Percentiles rank a stretch among this genome's conserved stretches.
These are phyloP conservation scores for Helleia helle DNA, from an alignment of 2,888 invertebrate genomes.

Conservation along the genomic window DNA sequence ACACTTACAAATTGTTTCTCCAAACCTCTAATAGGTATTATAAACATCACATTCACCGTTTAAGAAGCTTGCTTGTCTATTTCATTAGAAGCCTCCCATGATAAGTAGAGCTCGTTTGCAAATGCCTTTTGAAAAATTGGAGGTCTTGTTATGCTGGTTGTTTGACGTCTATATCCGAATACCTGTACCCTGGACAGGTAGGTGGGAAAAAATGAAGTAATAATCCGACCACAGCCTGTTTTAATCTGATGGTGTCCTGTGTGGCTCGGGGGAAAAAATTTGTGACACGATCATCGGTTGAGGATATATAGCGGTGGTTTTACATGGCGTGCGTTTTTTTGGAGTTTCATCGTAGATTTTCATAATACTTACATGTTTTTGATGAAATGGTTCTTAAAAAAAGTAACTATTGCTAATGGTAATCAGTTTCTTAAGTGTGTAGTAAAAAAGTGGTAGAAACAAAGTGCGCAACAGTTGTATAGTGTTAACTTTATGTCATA, in stretches of 20 bases:
- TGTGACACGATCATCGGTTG: slow-evolving; percentile 71
- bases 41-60: slow-evolving; percentile 69
- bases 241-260: slow-evolving; percentile 73
- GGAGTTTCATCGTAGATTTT: no score
- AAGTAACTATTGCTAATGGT: no score
- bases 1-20: slow-evolving; percentile 60
- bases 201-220: slow-evolving; percentile 66
- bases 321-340: slow-evolving; percentile 33
- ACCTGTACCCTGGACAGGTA: slow-evolving; percentile 58
- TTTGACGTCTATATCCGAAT: slow-evolving; percentile 39
- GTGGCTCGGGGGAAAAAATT: slow-evolving; percentile 67
- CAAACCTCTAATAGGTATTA: slow-evolving; percentile 71
- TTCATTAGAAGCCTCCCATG: slow-evolving; percentile 51
- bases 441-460: no score
- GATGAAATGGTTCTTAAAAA: no score
- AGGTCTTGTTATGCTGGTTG: slow-evolving; percentile 35
- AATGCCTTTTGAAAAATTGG: not conserved
- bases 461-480: no score
- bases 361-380: no score
- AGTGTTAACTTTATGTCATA: no score
- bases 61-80: slow-evolving; percentile 69
- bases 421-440: no score
- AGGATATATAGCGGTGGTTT: slow-evolving; percentile 42
- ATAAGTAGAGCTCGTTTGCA: slow-evolving; percentile 21
- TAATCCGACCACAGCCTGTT: slow-evolving; percentile 66